Evolutionary conservation across 2,888 invertebrate species (phyloP), one percentile per base, ranked within the genome.

Genomic region (Patella ulyssiponensis): DNA sequence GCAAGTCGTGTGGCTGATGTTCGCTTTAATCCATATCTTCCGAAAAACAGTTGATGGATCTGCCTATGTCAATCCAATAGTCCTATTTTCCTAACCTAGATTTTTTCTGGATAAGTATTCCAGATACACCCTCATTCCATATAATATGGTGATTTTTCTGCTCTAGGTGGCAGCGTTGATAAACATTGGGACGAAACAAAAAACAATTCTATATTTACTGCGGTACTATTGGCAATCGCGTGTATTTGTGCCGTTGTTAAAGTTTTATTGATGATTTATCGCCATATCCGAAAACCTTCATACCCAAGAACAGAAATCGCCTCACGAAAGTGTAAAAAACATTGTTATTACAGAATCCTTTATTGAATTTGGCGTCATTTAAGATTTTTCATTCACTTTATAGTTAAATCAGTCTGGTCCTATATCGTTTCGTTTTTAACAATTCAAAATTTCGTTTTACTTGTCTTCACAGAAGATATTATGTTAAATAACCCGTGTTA

Each of bases 101-200:
- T 84, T 87, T 71, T 77, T 89, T 23, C 80, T 88, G 14, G 90
- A 90, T 75, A 81, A 84, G 51, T 87, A 87, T 71, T 81, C 89
- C 7, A 85, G 91, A 4, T 91, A 90, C 82, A 87, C 88, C 1
- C 82, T 90, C 81, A 89, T 87, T 11, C 90, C 90, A 1, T 90
- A 90, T 82, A 72, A n/a, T n/a, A n/a, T 89, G 23, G 88, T 88
- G 11, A 72, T 91, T 7, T 81, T 89, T 7, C 77, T 1, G 90
- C 88, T 15, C 82, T 91, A 12, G 78, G 81, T 71, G 90, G 90
- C 51, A 85, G 85, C 72, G 70, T 88, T 2, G 70, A 82, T 11
- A 87, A 86, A 78, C 86, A 90, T 77, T 89, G 83, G 74, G 80
- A 87, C 54, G 73, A 81, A 17, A 81, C 81, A 12, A 80, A 82